A percentile compares a stretch with the other conserved stretches of the same genome.
Conservation (phyloP, 2,888 invertebrate species). For the Apotomis betuletana region DNA sequence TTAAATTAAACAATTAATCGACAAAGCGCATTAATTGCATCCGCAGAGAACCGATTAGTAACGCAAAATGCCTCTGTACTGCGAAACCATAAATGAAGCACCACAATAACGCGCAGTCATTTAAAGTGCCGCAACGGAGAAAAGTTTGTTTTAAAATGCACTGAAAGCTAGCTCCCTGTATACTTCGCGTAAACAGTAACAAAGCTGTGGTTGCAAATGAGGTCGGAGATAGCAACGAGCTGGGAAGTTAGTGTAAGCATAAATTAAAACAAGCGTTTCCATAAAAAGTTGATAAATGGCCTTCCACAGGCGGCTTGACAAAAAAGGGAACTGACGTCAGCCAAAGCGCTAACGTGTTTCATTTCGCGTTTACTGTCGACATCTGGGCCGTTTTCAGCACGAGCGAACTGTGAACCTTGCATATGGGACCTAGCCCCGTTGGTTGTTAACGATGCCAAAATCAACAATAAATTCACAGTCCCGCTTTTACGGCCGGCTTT, state of each 20-base stretch:
- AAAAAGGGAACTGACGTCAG: slow-evolving; percentile 77
- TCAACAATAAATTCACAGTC: slow-evolving; percentile 30
- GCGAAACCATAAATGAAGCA: slow-evolving; percentile 34
- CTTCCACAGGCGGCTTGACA: slow-evolving; percentile 74
- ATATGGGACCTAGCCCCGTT: slow-evolving; percentile 49
- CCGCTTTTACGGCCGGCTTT: slow-evolving; percentile 15
- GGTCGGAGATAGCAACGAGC: slow-evolving; percentile 74
- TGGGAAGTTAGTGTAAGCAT: slow-evolving; percentile 78
- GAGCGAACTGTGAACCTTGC: slow-evolving; percentile 53
- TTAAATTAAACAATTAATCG: slow-evolving; percentile 12
- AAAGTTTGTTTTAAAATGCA: slow-evolving; percentile 59
- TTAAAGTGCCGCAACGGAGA: slow-evolving; percentile 46
- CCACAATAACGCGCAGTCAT: slow-evolving; percentile 48
- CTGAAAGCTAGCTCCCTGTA: slow-evolving; percentile 56
- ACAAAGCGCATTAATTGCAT: slow-evolving; percentile 21
- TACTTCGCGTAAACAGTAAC: slow-evolving; percentile 64
- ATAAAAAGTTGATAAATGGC: slow-evolving; percentile 83
- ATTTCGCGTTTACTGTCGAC: slow-evolving; percentile 75
- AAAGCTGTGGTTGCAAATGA: slow-evolving; percentile 73
- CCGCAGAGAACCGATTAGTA: slow-evolving; percentile 19
- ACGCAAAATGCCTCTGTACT: slow-evolving; percentile 16
- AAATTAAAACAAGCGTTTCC: slow-evolving; percentile 81
- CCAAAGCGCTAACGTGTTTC: slow-evolving; percentile 78
- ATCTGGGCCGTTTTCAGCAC: slow-evolving; percentile 74
- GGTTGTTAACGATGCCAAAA: slow-evolving; percentile 33